These are phyloP conservation scores for Brachyrhaphis roseni DNA, from an alignment of 2,797 vertebrate genomes.

Conservation along the genomic window DNA sequence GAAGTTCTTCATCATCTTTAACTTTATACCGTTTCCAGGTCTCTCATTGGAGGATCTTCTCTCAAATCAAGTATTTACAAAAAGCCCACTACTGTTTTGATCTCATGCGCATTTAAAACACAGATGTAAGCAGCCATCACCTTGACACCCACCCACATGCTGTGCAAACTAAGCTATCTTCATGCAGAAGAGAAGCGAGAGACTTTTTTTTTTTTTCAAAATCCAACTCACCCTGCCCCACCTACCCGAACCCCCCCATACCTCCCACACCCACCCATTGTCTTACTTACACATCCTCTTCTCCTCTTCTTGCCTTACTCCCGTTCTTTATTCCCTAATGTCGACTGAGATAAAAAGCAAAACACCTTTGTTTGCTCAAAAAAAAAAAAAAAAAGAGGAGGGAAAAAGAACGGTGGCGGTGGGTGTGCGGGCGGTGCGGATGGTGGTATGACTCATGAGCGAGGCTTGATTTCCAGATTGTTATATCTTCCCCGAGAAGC, in stretches of 20 bases:
- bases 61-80: conserved; percentile 13
- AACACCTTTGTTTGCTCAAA: conserved; percentile 54
- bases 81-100: conserved; percentile 7
- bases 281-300: conserved; percentile 13
- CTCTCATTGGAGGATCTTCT: conserved; percentile 6
- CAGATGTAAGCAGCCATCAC: conserved; percentile 42
- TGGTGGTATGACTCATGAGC: conserved; percentile 56
- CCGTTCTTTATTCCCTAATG: conserved; percentile 37
- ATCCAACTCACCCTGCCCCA: conserved; percentile 6
- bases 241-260: background rate
- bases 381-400: conserved; percentile 9
- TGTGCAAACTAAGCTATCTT: conserved; percentile 26
- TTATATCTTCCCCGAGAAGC: conserved; percentile 55
- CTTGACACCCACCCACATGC: conserved; percentile 45
- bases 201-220: conserved; percentile 16
- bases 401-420: background rate
- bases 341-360: conserved; percentile 51
- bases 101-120: conserved; percentile 36
- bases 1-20: conserved; percentile 13
- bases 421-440: conserved; percentile 16
- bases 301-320: conserved; percentile 7
- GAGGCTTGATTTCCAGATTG: conserved; percentile 59
- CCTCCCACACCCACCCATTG: background rate
- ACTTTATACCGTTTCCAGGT: conserved; percentile 8
- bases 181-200: conserved; percentile 13